phyloP scores from a whole-genome alignment of 2,888 invertebrate species.

The Homarus gammarus region DNA sequence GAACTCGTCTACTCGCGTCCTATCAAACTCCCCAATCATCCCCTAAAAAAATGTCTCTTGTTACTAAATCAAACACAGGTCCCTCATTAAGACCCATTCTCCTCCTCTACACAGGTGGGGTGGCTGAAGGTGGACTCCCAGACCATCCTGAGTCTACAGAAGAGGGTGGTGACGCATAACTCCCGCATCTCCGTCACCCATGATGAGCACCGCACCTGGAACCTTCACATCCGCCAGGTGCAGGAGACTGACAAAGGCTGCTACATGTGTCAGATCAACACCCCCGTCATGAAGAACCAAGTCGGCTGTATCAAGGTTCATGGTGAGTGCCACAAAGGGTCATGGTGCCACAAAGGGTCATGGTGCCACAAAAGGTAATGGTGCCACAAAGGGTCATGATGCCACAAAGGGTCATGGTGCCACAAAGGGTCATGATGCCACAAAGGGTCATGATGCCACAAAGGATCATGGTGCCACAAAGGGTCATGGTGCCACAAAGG shows the following conservation, averaged over 20 bases:
- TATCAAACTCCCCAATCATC: no score
- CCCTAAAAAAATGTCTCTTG: no score
- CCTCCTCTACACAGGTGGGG: constrained; percentile 85
- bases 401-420: not conserved
- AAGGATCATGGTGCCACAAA: no score
- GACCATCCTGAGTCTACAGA: constrained; percentile 92
- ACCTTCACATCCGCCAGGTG: constrained; percentile 89
- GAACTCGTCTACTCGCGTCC: no score
- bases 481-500: no score
- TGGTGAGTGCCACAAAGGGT: constrained; percentile 82
- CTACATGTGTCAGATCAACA: constrained; percentile 96
- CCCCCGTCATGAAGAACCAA: constrained; percentile 91
- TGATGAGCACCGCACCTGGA: constrained; percentile 91
- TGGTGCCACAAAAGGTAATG: not conserved
- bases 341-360: no score
- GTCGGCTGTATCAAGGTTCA: constrained; percentile 92
- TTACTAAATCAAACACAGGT: no score
- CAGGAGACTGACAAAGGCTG: constrained; percentile 91
- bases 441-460: no score
- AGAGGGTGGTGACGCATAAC: constrained; percentile 90
- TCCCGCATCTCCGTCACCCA: constrained; percentile 89
- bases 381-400: no score
- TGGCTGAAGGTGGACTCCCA: constrained; percentile 94
- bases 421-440: not conserved
- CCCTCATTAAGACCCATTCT: no score